Base-by-base conservation (phyloP, 2,888 invertebrate species). In the Trichogramma dendrolimi region DNA sequence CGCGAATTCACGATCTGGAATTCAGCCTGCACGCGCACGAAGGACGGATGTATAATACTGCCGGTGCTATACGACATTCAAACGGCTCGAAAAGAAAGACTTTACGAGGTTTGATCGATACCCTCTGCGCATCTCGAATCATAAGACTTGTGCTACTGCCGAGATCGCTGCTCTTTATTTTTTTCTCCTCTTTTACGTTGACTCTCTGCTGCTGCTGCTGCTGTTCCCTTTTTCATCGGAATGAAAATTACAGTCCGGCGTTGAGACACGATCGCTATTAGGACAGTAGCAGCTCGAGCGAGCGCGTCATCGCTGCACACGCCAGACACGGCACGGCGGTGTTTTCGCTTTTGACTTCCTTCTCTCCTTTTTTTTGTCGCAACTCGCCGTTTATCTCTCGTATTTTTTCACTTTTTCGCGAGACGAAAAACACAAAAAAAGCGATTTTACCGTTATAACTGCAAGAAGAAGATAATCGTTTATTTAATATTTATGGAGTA, bases 171-270 rank as follows among this genome's bases (percentile, higher is more conserved):
- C 58, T 62, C 62, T 62, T 62, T 53, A 58, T 62, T 58, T 58
- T 51, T 27, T 47, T 51, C 51, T 1, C 47, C 55, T 47, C 51
- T 10, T 6, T 7, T 27, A 46, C 14, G 8, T 10, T 10, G 27
- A 27, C 27, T 27, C 27, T 27, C 27, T 54, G 42, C 50, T 51
- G 49, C 27, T 54, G 42, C 50, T 51, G 49, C 41, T 55, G 46
- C 60, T 60, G 67, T 51, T 58, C 58, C 55, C 58, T 55, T 68
- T 71, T 69, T 70, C 71, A 69, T 64, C 69, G 71, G 69, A 68
- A 71, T 71, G 71, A 71, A 71, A 71, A 71, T 71, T 70, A 70
- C 68, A 69, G 68, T 63, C 62, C 55, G 63, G 49, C 59, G 27
- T 63, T 53, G 57, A 44, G 53, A 48, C 60, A 58, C 61, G 65